phyloP scores from a whole-genome alignment of 2,113 vertebrate species.

The Lontra canadensis region DNA sequence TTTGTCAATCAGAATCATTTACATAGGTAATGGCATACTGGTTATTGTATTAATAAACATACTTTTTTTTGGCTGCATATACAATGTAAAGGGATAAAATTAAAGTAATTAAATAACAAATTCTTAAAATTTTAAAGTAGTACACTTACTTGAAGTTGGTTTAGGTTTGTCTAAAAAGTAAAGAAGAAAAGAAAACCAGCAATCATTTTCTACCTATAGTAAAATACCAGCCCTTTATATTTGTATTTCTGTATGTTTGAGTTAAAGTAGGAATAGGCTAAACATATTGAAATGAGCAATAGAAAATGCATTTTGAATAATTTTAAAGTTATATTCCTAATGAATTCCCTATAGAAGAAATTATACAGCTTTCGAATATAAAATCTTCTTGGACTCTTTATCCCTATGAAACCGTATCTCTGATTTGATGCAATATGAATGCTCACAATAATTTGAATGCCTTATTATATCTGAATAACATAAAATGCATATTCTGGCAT shows the following conservation, averaged over 20 bases:
- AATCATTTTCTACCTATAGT: not conserved
- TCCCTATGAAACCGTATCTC: not conserved
- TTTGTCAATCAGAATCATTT: not conserved
- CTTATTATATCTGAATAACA: not conserved
- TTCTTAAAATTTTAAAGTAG: constrained; percentile 9
- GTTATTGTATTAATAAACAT: not conserved
- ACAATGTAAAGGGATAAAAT: not conserved
- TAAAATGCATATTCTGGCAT: not conserved
- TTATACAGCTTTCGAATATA: not conserved
- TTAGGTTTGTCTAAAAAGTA: constrained; percentile 77
- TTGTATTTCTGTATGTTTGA: not conserved
- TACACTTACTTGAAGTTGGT: constrained; percentile 77
- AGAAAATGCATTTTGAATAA: not conserved
- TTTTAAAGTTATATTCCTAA: not conserved
- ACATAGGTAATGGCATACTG: not conserved
- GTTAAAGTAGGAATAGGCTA: not conserved
- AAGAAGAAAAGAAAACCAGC: constrained; percentile 41
- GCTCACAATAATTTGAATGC: not conserved
- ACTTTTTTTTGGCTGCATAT: not conserved
- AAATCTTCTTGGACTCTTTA: not conserved
- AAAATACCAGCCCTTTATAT: not conserved
- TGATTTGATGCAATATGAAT: not conserved
- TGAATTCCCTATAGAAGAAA: not conserved
- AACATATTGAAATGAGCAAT: constrained; percentile 5
- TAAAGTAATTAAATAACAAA: not conserved